Evolutionary conservation across 2,797 vertebrate genomes (phyloP).

Genomic region (Xenentodon cancila): DNA sequence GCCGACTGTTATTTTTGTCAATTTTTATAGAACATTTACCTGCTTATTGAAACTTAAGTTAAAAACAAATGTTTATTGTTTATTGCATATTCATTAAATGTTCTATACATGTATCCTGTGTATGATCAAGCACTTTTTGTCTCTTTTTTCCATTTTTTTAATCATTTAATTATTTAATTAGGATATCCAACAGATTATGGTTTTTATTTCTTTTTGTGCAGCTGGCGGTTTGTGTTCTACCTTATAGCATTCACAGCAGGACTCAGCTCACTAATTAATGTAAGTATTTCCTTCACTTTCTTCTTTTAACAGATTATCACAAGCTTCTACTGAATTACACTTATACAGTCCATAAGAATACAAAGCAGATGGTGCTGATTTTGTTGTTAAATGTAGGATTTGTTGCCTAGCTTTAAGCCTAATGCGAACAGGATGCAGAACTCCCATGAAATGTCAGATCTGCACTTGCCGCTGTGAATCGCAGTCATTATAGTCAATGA

Average conservation of each 20-base stretch:
- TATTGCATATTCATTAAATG: too few relatives aligned
- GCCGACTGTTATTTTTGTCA: too few relatives aligned
- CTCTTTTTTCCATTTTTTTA: background rate
- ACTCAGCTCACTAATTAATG: conserved; percentile 83
- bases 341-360: conserved; percentile 1
- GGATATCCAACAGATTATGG: background rate
- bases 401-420: background rate
- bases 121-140: background rate
- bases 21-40: too few relatives aligned
- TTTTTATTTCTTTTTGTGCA: conserved; percentile 64
- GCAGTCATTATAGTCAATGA: too few relatives aligned
- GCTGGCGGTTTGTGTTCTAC: conserved; percentile 93
- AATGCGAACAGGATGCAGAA: too few relatives aligned
- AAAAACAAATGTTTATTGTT: too few relatives aligned
- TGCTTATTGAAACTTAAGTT: too few relatives aligned
- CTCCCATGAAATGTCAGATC: too few relatives aligned
- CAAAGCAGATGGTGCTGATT: background rate
- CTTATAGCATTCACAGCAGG: conserved; percentile 84
- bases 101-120: too few relatives aligned
- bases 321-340: background rate
- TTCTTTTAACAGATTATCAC: background rate
- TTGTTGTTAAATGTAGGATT: background rate
- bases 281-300: conserved; percentile 77
- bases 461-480: background rate
- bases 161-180: background rate